Evolutionary conservation across 2,113 vertebrate species (phyloP).

Genomic region (Thymallus thymallus): DNA sequence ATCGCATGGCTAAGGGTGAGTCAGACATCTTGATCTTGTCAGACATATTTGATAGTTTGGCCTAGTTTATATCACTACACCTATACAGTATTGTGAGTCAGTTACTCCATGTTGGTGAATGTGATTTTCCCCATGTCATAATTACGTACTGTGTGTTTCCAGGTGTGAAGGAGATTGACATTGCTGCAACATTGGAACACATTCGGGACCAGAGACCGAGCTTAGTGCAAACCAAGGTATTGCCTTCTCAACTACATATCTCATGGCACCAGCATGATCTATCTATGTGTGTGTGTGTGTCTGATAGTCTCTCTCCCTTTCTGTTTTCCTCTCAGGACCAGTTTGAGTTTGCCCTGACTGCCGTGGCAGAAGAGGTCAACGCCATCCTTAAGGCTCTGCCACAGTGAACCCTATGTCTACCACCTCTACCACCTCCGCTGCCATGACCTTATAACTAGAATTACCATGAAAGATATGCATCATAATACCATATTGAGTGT

Average conservation of each 20-base stretch:
- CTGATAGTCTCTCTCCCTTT: neutral
- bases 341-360: constrained; percentile 95
- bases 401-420: constrained; percentile 72
- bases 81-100: neutral
- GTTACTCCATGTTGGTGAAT: neutral
- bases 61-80: neutral
- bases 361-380: constrained; percentile 95
- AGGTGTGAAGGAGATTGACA: constrained; percentile 99
- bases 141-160: neutral
- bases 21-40: neutral
- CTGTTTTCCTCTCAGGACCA: constrained; percentile 80
- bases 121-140: neutral
- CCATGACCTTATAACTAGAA: constrained; percentile 24
- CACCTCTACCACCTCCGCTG: constrained; percentile 8
- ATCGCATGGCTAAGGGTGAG: constrained; percentile 98
- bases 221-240: constrained; percentile 94
- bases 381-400: constrained; percentile 96
- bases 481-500: too few species aligned
- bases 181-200: constrained; percentile 93
- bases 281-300: neutral
- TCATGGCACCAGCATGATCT: neutral
- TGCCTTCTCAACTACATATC: neutral
- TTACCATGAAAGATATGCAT: too few species aligned
- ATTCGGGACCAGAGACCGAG: constrained; percentile 92
- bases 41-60: neutral